Base-by-base conservation (phyloP, 2,888 invertebrate species). In the Drosophila greeni region DNA sequence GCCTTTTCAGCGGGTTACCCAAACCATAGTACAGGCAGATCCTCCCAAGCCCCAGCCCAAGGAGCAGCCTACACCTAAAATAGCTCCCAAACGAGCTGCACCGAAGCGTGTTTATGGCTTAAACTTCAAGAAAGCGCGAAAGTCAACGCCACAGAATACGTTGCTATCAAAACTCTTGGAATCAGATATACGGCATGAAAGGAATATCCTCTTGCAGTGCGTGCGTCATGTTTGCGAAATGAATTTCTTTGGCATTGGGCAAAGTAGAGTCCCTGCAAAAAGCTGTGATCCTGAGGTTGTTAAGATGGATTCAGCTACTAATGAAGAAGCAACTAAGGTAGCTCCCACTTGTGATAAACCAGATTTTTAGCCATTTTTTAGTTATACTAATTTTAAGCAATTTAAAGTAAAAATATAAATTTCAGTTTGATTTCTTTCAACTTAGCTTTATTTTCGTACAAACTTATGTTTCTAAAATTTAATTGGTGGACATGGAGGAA, bases 121-220 rank as follows among this genome's bases (percentile, higher is more conserved):
- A 8, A 85, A 88, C 45, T 88, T 85, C 42, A 76, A 67, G 24
- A 56, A 47, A 20, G 74, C 84, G 0, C 79, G 82, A 3, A 51
- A 71, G 12, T 26, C 69, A 0, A 73, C 81, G 0, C 81, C 75
- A 7, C 88, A 86, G 42, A 88, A 86, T 40, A 93, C 93, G 14
- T 89, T 95, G 72, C 88, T 95, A 52, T 92, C 93, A 76, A 93
- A 92, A 85, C 88, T 97, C 26, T 89, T 97, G 57, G 92, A 92
- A 49, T 91, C 91, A 60, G 95, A 97, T 86, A 95, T 97, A 74
- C 90, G 93, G 70, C 94, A 95, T 76, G 97, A 97, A 88, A 91
- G 97, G 54, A 97, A 97, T 89, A 90, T 95, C 47, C 91, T 97
- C 51, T 90, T 96, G 31, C 97, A 97, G 87, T 97, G 97, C 89